Conservation (phyloP, 1,140 invertebrate species). For the Physella acuta region DNA sequence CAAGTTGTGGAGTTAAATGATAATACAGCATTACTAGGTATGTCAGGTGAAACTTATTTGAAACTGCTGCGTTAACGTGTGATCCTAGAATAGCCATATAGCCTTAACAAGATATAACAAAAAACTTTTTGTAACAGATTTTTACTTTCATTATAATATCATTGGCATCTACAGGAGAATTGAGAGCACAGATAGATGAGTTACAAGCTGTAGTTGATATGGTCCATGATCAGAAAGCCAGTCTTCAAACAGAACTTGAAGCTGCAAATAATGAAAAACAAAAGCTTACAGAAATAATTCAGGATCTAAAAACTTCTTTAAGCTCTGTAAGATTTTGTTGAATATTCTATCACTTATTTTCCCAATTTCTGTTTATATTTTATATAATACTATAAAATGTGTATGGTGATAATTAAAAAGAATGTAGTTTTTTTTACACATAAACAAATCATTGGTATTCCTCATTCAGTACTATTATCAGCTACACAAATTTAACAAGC, state of each 20-base stretch:
- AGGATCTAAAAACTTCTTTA: constrained; percentile 39
- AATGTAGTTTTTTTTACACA: constrained; percentile 3
- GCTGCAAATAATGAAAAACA: constrained; percentile 35
- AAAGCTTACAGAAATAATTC: constrained; percentile 41
- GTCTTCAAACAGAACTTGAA: constrained; percentile 28
- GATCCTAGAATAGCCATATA: background rate
- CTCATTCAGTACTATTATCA: too few species aligned
- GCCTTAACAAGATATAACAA: background rate
- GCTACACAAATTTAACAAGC: too few species aligned
- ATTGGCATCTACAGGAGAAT: constrained; percentile 34
- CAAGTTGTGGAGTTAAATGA: constrained; percentile 80
- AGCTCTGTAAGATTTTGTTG: constrained; percentile 33
- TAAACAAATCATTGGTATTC: background rate
- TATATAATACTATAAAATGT: too few species aligned
- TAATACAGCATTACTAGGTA: constrained; percentile 29
- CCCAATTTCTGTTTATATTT: background rate
- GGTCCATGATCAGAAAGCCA: constrained; percentile 23
- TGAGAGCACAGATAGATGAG: constrained; percentile 50
- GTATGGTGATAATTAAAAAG: background rate
- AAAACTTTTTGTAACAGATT: too few species aligned
- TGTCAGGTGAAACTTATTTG: too few species aligned
- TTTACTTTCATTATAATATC: too few species aligned
- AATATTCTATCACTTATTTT: background rate
- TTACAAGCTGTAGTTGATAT: constrained; percentile 55
- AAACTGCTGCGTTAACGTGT: too few species aligned